phyloP scores from a whole-genome alignment of 2,113 vertebrate genomes.

The Anoplopoma fimbria region DNA sequence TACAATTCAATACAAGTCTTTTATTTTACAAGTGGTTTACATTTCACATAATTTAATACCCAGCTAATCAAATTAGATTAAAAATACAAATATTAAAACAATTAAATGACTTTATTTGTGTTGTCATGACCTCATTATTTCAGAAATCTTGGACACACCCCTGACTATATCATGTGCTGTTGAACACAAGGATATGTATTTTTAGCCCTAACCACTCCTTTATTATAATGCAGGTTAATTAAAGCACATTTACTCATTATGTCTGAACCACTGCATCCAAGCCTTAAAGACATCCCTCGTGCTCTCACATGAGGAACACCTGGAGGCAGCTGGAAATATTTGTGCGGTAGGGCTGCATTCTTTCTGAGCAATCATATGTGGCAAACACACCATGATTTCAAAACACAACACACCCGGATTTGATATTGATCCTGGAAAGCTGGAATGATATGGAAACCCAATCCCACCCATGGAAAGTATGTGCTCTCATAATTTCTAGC shows the following conservation, averaged over 20 bases:
- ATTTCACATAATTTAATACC: background rate
- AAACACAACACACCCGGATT: conserved; percentile 64
- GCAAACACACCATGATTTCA: conserved; percentile 37
- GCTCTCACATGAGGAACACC: conserved; percentile 6
- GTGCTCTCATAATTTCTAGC: conserved; percentile 18
- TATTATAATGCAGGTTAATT: background rate
- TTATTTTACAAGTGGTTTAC: too few relatives aligned
- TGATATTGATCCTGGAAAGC: conserved; percentile 28
- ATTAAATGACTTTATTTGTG: background rate
- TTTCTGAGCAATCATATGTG: background rate
- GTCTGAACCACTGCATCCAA: background rate
- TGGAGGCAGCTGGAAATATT: conserved; percentile 22
- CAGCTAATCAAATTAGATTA: background rate
- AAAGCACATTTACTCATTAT: background rate
- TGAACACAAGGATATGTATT: conserved; percentile 3
- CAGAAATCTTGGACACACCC: background rate
- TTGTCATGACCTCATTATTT: background rate
- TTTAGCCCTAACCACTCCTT: conserved; percentile 8
- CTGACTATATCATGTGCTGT: background rate
- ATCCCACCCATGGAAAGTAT: conserved; percentile 73
- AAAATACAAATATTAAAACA: background rate
- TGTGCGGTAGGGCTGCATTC: background rate
- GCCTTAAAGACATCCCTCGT: background rate
- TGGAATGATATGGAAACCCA: conserved; percentile 56
- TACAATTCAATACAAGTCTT: background rate